phyloP scores from a whole-genome alignment of 2,888 invertebrate species.

The Pammene fasciana region DNA sequence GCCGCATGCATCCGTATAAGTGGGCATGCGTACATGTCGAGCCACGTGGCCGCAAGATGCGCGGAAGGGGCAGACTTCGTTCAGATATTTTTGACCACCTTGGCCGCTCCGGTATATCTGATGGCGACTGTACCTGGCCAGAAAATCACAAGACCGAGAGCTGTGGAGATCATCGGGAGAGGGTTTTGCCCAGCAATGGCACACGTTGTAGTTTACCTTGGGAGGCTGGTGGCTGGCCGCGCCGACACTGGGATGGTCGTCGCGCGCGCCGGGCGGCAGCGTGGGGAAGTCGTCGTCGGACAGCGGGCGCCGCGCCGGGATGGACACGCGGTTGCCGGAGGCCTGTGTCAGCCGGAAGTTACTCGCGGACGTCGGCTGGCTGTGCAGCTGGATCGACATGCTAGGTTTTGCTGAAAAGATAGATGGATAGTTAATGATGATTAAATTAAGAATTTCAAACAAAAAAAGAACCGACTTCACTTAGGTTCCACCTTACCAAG shows the following conservation, averaged over 20 bases:
- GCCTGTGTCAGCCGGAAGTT: slow-evolving; percentile 60
- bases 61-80: too few species aligned
- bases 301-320: slow-evolving; percentile 54
- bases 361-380: slow-evolving; percentile 75
- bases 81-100: too few species aligned
- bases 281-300: slow-evolving; percentile 51
- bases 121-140: too few species aligned
- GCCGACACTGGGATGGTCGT: slow-evolving; percentile 75
- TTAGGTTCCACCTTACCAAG: too few species aligned
- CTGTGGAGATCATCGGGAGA: too few species aligned
- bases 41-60: too few species aligned
- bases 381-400: slow-evolving; percentile 78
- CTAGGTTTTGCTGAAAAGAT: slow-evolving; percentile 70
- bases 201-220: slow-evolving; percentile 69
- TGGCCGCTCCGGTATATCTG: too few species aligned
- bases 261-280: slow-evolving; percentile 52
- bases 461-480: too few species aligned
- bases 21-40: too few species aligned
- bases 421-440: not conserved
- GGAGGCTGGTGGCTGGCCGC: slow-evolving; percentile 67
- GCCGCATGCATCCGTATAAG: too few species aligned
- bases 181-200: too few species aligned
- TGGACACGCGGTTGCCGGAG: slow-evolving; percentile 48
- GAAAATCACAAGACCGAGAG: too few species aligned
- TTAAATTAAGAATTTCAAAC: not conserved